Conservation (phyloP, 1,140 invertebrate species). For the Cydia amplana region DNA sequence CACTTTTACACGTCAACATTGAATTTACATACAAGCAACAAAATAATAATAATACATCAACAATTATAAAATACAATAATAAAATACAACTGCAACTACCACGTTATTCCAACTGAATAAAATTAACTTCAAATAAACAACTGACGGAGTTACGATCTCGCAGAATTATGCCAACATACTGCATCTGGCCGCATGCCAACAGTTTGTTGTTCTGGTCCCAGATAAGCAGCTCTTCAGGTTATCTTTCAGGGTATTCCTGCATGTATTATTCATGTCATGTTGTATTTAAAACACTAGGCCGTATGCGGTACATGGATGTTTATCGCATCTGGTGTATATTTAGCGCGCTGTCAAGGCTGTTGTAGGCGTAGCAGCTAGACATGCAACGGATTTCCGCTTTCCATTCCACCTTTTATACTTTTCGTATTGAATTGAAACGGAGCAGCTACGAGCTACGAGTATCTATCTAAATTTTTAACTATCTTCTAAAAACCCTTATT, state of each 20-base stretch:
- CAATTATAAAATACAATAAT: too few species aligned
- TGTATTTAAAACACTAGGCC: neutral
- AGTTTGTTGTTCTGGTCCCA: neutral
- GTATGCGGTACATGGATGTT: neutral
- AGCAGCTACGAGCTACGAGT: neutral
- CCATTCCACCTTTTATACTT: conserved; percentile 1
- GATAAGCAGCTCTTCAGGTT: conserved; percentile 13
- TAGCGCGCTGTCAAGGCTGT: conserved; percentile 10
- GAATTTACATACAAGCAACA: too few species aligned
- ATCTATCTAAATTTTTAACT: neutral
- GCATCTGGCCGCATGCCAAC: conserved; percentile 6
- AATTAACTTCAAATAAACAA: neutral
- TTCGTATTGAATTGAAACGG: neutral
- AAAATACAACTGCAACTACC: too few species aligned
- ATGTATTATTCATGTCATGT: conserved; percentile 1
- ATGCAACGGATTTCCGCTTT: conserved; percentile 10
- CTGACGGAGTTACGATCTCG: neutral
- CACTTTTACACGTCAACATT: too few species aligned
- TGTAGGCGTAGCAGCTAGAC: neutral
- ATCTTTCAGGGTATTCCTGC: conserved; percentile 13
- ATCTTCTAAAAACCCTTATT: neutral
- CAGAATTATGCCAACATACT: neutral
- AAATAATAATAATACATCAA: too few species aligned
- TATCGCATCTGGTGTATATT: conserved; percentile 6
- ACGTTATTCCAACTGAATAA: neutral